Percentiles rank a stretch among this genome's conserved stretches.
phyloP scores from a whole-genome alignment of 2,888 invertebrate genomes.

The Ichneumoninae sp. region DNA sequence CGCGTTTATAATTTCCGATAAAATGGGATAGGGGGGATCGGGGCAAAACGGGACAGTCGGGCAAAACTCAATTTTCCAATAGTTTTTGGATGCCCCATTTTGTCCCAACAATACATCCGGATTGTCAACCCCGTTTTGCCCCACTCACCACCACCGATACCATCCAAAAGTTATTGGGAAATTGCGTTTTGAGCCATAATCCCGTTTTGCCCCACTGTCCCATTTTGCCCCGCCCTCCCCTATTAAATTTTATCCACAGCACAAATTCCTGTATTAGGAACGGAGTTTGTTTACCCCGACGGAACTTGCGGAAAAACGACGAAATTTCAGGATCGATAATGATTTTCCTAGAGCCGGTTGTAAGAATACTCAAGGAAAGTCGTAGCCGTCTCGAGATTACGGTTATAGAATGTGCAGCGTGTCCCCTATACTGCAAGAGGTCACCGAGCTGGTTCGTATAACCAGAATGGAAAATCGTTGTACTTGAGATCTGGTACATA shows the following conservation, averaged over 20 bases:
- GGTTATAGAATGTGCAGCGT: background rate
- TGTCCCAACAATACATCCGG: too few species aligned
- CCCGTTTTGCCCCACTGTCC: too few species aligned
- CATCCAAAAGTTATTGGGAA: too few species aligned
- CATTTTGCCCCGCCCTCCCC: too few species aligned
- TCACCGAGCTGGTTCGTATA: conserved; percentile 33
- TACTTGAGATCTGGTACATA: conserved; percentile 38
- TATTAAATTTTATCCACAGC: background rate
- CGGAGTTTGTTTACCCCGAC: background rate
- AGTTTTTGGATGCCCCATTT: too few species aligned
- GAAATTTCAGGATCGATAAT: conserved; percentile 24
- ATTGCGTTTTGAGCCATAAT: too few species aligned
- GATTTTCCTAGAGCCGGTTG: background rate
- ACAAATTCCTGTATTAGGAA: background rate
- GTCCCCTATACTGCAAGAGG: conserved; percentile 31
- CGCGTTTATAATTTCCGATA: background rate
- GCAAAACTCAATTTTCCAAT: too few species aligned
- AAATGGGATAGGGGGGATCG: background rate
- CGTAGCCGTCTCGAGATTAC: conserved; percentile 29
- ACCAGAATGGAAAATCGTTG: conserved; percentile 50
- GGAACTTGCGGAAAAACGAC: background rate
- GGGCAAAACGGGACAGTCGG: too few species aligned
- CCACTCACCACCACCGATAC: too few species aligned
- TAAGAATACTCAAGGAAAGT: conserved; percentile 16
- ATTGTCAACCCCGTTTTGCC: too few species aligned